Evolutionary conservation across 2,113 vertebrate species (phyloP), one percentile per base, ranked within the genome.

Genomic region (Triplophysa siluroides): DNA sequence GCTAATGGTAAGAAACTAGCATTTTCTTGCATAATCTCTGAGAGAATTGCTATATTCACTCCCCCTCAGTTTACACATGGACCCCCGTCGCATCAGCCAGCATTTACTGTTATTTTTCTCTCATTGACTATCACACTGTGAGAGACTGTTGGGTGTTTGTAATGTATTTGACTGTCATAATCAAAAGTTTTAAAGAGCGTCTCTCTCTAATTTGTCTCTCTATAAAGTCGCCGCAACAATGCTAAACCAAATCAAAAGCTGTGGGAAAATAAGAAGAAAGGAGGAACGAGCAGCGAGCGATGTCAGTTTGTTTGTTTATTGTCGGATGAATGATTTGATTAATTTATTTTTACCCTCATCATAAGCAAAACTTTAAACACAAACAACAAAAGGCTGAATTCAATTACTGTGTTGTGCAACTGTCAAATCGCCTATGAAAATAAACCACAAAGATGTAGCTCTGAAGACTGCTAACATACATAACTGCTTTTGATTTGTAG

Each of bases 111-210:
- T 45, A 76, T 76, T 56, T 33, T 23, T 64, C 63, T 75, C n/a
- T 23, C 33, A 45, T 58, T 76, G 43, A 78, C 56, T 66, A 75
- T 76, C 24, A 80, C 76, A 56, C 33, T 65, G 56, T 73, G 52
- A 76, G 16, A 79, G 38, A 58, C 26, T 23, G 50, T 8, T 52
- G 47, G 56, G 77, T 79, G 33, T 41, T 45, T 24, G 29, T 58
- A 76, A 79, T 70, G 64, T 64, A 64, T 60, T 71, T 10, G 24
- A 76, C 63, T 77, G 65, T 76, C 65, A 75, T 62, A 41, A 79
- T 74, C 21, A 63, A 83, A 67, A 74, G 43, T 69, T 79, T 64
- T 14, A 69, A 70, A 24, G 54, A 75, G 43, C 8, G 11, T 64
- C 76, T 72, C 47, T 33, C 47, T 33, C 45, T 77, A 50, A 41